Evolutionary conservation across 2,888 invertebrate species (phyloP).

Genomic region (Morinoia aosen): DNA sequence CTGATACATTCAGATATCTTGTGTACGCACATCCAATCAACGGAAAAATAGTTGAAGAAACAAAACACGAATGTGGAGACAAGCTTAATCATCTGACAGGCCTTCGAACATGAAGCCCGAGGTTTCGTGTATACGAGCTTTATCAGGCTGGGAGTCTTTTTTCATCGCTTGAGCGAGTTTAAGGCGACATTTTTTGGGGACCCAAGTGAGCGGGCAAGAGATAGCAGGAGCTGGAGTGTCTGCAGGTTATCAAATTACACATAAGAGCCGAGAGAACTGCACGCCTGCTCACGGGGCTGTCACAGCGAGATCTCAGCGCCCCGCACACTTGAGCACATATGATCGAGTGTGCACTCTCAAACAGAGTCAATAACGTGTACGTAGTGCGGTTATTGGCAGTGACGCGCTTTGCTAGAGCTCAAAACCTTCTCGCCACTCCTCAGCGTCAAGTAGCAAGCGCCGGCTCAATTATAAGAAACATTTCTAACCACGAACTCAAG

Average conservation of each 20-base stretch:
- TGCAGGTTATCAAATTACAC: conserved; percentile 45
- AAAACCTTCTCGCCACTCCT: neutral
- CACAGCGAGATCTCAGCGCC: neutral
- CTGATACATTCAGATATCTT: conserved; percentile 6
- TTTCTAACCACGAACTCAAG: neutral
- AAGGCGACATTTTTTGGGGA: conserved; percentile 45
- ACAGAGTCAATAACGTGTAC: neutral
- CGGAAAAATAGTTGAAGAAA: conserved; percentile 34
- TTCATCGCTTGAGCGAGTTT: conserved; percentile 26
- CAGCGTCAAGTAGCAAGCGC: neutral
- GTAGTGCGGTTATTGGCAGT: neutral
- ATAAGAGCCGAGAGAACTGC: conserved; percentile 31
- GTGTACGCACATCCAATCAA: conserved; percentile 41
- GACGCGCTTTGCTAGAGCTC: neutral
- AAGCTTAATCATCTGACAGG: conserved; percentile 43
- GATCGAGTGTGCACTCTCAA: neutral
- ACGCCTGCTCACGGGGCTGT: conserved; percentile 34
- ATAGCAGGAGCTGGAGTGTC: conserved; percentile 48
- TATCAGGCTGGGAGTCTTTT: conserved; percentile 45
- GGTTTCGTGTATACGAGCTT: conserved; percentile 33
- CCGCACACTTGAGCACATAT: conserved; percentile 1
- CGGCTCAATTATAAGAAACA: neutral
- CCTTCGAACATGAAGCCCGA: conserved; percentile 28
- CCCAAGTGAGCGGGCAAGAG: conserved; percentile 20
- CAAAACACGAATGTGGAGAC: conserved; percentile 43